A percentile compares a stretch with the other conserved stretches of the same genome.
phyloP scores from a whole-genome alignment of 2,113 vertebrate genomes.

The Callipepla squamata region DNA sequence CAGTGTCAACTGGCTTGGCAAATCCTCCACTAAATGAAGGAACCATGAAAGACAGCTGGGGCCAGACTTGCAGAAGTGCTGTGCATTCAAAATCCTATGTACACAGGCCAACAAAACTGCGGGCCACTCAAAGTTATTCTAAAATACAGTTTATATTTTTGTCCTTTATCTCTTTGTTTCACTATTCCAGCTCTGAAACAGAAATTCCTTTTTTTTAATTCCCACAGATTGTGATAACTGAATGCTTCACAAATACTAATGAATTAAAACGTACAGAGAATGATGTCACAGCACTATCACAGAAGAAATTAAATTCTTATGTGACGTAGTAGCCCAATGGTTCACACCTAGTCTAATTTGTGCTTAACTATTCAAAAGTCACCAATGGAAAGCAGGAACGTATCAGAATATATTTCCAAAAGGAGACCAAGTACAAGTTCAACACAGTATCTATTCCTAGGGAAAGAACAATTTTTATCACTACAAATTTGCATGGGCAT shows the following conservation, averaged over 20 bases:
- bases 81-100: neutral
- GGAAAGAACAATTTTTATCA: neutral
- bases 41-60: neutral
- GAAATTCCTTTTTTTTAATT: neutral
- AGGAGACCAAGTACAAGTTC: neutral
- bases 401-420: neutral
- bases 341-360: neutral
- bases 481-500: accelerated
- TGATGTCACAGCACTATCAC: neutral
- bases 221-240: neutral
- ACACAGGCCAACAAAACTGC: neutral
- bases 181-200: neutral
- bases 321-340: neutral
- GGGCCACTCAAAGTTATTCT: accelerated
- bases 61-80: neutral
- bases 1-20: neutral
- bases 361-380: neutral
- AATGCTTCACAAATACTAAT: neutral
- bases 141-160: accelerated
- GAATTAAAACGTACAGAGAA: neutral
- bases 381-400: neutral
- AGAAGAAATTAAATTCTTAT: neutral
- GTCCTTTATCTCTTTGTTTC: neutral
- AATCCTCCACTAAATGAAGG: neutral
- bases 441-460: accelerated